These are phyloP conservation scores for Hystrix cristata DNA, from an alignment of 2,113 vertebrate species.

Conservation along the genomic window DNA sequence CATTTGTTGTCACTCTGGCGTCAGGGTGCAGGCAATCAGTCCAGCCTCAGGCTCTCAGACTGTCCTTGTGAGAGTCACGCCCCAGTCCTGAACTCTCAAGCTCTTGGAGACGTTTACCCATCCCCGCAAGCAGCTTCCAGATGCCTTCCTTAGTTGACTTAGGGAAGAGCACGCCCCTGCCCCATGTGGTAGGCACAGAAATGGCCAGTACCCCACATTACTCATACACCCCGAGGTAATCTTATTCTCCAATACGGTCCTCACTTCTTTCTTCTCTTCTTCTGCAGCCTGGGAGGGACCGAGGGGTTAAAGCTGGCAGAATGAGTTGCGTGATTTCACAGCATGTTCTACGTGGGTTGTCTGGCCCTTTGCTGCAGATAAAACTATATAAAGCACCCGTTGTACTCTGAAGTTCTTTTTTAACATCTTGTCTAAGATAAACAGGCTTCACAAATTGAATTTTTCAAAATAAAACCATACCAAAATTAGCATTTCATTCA, in stretches of 20 bases:
- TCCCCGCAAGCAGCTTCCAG: not conserved
- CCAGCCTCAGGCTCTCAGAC: not conserved
- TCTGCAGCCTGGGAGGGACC: not conserved
- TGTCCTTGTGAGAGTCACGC: not conserved
- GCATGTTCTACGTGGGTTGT: not conserved
- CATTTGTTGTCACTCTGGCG: not conserved
- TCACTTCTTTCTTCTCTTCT: not conserved
- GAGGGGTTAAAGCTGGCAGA: not conserved
- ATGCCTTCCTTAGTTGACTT: not conserved
- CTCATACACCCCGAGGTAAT: not conserved
- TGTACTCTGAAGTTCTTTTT: not conserved
- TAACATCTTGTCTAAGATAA: conserved; percentile 45
- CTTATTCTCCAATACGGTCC: not conserved
- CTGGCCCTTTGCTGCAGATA: not conserved
- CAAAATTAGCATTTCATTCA: conserved; percentile 32
- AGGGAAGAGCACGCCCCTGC: not conserved
- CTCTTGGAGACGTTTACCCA: not conserved
- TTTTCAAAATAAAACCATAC: conserved; percentile 59
- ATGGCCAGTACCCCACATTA: not conserved
- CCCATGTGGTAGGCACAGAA: not conserved
- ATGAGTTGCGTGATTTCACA: not conserved
- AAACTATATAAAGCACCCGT: not conserved
- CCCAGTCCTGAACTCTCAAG: not conserved
- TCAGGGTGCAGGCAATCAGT: not conserved
- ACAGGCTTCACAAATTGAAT: not conserved